Conservation (phyloP, 2,797 vertebrate genomes). For the Bovichtus diacanthus region DNA sequence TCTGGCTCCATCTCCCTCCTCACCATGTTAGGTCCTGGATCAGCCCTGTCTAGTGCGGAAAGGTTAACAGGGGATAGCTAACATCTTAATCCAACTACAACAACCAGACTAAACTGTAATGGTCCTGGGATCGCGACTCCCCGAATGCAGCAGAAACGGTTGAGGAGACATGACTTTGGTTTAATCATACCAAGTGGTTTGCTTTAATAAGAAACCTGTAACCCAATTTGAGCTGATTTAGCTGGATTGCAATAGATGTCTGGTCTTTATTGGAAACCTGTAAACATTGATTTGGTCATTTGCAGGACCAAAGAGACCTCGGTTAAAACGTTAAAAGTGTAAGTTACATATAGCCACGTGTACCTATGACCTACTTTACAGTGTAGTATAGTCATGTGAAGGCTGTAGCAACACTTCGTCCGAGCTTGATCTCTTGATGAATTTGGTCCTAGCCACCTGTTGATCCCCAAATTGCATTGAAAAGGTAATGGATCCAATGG, state of each 20-base stretch:
- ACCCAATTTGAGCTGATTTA: slow-evolving; percentile 31
- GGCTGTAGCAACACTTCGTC: background rate
- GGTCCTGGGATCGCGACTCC: slow-evolving; percentile 52
- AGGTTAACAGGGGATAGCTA: slow-evolving; percentile 78
- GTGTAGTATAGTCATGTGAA: background rate
- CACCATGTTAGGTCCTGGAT: slow-evolving; percentile 55
- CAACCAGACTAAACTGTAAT: slow-evolving; percentile 70
- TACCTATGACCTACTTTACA: background rate
- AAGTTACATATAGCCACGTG: background rate
- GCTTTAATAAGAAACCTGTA: slow-evolving; percentile 51
- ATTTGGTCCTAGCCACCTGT: background rate
- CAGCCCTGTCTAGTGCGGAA: slow-evolving; percentile 51
- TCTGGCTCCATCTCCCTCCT: slow-evolving; percentile 56
- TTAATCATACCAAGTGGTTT: slow-evolving; percentile 43
- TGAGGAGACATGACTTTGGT: slow-evolving; percentile 28
- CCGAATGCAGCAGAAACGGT: slow-evolving; percentile 36
- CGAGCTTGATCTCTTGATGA: too few relatives aligned
- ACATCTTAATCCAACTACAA: slow-evolving; percentile 85
- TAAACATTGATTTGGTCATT: slow-evolving; percentile 33
- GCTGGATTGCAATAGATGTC: slow-evolving; percentile 8
- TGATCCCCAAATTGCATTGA: background rate
- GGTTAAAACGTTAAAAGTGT: background rate
- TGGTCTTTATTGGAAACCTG: slow-evolving; percentile 23
- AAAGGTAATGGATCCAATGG: background rate
- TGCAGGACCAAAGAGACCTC: background rate